Base-by-base conservation (phyloP, 2,888 invertebrate species). In the Apamea epomidion region DNA sequence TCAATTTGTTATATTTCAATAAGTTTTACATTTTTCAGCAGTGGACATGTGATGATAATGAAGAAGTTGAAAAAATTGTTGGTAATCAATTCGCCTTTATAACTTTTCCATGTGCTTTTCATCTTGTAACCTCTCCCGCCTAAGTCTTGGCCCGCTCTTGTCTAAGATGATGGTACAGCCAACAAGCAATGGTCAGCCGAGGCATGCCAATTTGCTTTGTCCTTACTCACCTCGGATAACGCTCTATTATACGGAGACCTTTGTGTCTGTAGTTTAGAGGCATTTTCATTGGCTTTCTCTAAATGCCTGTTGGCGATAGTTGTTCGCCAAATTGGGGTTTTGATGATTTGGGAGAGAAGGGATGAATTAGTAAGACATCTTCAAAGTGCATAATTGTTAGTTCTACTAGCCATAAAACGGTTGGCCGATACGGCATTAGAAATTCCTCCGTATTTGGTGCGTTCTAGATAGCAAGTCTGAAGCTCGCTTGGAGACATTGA, bases 141-240 rank as follows among this genome's bases (percentile, higher is more conserved):
- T 76, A 0, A 78, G 1, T 10, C 85, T 93, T 91, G 84, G 5
- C 18, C 90, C 92, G 86, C 48, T 12, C 74, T 67, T 73, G 75
- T 74, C 54, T 88, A 90, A 92, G 92, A 93, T 90, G 91, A 84
- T 90, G 90, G 90, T 77, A 82, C 84, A 85, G 92, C 92, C 93
- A 93, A 91, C 92, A 91, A 93, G 94, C 94, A 93, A 93, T 94
- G 95, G 95, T 94, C 93, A 92, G 92, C 77, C 90, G 87, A 90
- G 91, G 91, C 90, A 90, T 90, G 94, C 92, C 94, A 94, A 94
- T 94, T 94, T 94, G 92, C 93, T 90, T 92, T 91, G 91, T 91
- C 92, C 92, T 90, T 85, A 87, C 90, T 89, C 89, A 89, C 91
- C 88, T 89, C 91, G 88, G 89, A 89, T 89, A 90, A 90, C 87